phyloP scores from a whole-genome alignment of 2,888 invertebrate species.

The Caenorhabditis zanzibari region DNA sequence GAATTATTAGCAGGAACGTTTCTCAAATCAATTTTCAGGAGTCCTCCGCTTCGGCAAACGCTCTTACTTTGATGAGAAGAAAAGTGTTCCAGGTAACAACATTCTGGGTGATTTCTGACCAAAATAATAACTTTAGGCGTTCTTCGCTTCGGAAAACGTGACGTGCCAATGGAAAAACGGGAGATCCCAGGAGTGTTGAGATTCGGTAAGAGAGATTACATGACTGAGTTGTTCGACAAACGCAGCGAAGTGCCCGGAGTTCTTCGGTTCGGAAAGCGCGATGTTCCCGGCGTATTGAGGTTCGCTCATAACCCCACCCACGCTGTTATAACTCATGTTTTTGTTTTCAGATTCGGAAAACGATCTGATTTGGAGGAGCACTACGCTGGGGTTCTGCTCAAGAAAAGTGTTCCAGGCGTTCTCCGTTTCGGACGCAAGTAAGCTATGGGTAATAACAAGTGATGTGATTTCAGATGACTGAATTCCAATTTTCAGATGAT shows the following conservation, averaged over 20 bases:
- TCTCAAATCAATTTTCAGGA: constrained; percentile 6
- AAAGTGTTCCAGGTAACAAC: constrained; percentile 72
- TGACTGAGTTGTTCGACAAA: constrained; percentile 59
- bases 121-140: constrained; percentile 56
- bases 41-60: constrained; percentile 74
- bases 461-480: not conserved
- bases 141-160: constrained; percentile 73
- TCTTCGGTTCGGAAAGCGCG: constrained; percentile 75
- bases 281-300: constrained; percentile 74
- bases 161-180: constrained; percentile 61
- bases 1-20: not conserved
- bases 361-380: constrained; percentile 65
- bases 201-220: constrained; percentile 63
- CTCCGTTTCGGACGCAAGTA: constrained; percentile 74
- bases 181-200: constrained; percentile 72
- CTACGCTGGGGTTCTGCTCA: constrained; percentile 67
- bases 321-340: not conserved
- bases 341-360: constrained; percentile 70
- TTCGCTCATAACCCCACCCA: constrained; percentile 12
- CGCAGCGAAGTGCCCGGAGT: constrained; percentile 70
- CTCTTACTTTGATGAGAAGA: constrained; percentile 70
- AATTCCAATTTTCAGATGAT: constrained; percentile 15
- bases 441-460: constrained; percentile 15
- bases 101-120: not conserved
- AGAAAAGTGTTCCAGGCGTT: constrained; percentile 76